phyloP scores from a whole-genome alignment of 1,140 invertebrate species.

The Drosophila ficusphila region DNA sequence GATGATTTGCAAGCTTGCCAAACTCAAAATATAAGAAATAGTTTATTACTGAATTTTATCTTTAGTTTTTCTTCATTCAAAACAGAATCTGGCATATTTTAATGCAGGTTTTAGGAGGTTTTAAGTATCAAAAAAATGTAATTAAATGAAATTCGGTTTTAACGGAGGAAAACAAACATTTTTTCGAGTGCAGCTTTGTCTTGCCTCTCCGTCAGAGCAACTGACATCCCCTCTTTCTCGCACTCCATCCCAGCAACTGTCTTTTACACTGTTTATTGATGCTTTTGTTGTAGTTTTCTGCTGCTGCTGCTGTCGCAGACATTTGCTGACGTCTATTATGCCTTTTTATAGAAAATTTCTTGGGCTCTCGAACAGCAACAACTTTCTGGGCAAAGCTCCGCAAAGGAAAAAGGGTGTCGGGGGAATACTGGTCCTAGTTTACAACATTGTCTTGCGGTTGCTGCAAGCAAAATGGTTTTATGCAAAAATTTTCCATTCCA shows the following conservation, averaged over 20 bases:
- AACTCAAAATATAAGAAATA: too few relatives aligned
- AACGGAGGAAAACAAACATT: too few relatives aligned
- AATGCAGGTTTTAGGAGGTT: too few relatives aligned
- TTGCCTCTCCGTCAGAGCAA: neutral
- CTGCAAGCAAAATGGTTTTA: constrained; percentile 78
- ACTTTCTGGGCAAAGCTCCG: constrained; percentile 12
- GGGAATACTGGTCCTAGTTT: constrained; percentile 54
- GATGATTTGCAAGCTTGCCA: too few relatives aligned
- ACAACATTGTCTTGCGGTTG: constrained; percentile 73
- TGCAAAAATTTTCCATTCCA: constrained; percentile 56
- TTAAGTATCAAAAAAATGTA: too few relatives aligned
- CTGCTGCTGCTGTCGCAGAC: constrained; percentile 60
- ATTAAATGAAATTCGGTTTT: too few relatives aligned
- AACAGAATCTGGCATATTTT: too few relatives aligned
- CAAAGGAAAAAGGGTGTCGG: neutral
- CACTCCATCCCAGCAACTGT: constrained; percentile 49
- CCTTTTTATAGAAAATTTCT: constrained; percentile 77
- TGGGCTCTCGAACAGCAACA: constrained; percentile 53
- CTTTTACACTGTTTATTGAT: constrained; percentile 79
- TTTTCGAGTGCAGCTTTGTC: neutral
- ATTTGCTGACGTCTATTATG: constrained; percentile 78
- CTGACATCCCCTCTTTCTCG: neutral
- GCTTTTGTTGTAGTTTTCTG: constrained; percentile 63
- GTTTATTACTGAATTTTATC: too few relatives aligned
- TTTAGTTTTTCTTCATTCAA: too few relatives aligned